Percentiles rank a stretch among this genome's conserved stretches.
These are phyloP conservation scores for Isotomurus palustris DNA, from an alignment of 2,888 invertebrate genomes.

Conservation along the genomic window DNA sequence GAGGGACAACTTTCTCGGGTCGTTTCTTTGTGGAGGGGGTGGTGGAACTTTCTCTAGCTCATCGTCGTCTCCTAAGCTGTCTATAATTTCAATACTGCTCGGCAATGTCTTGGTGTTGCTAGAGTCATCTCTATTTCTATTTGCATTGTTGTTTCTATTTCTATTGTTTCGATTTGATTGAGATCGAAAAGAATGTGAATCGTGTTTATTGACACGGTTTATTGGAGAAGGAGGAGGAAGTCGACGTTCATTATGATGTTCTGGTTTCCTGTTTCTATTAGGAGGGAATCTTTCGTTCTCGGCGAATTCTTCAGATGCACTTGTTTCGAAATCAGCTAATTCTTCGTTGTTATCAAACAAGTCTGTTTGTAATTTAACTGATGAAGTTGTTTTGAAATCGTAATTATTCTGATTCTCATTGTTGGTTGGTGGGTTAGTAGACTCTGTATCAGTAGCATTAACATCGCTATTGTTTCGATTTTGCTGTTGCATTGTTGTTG, in stretches of 20 bases:
- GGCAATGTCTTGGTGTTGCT: neutral
- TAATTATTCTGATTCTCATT: neutral
- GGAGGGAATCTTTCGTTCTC: neutral
- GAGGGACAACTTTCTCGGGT: neutral
- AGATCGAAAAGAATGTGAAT: no score
- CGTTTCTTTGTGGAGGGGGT: neutral
- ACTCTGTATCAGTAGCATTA: no score
- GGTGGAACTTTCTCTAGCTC: neutral
- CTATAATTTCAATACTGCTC: neutral
- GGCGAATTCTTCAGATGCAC: constrained; percentile 13
- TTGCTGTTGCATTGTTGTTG: no score
- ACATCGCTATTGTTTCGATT: no score
- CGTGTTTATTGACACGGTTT: no score
- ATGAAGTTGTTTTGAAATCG: neutral
- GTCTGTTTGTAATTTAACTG: constrained; percentile 25
- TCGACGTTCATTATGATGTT: neutral
- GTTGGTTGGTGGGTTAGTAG: neutral
- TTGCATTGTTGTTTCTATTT: neutral
- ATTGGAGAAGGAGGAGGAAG: no score
- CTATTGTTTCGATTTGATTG: neutral
- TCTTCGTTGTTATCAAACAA: constrained; percentile 16
- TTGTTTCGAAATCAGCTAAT: constrained; percentile 9
- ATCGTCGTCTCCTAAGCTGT: constrained; percentile 2
- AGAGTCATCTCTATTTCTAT: neutral
- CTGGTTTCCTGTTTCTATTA: neutral